Conservation (phyloP, 2,888 invertebrate species). For the Sabatieria punctata region DNA sequence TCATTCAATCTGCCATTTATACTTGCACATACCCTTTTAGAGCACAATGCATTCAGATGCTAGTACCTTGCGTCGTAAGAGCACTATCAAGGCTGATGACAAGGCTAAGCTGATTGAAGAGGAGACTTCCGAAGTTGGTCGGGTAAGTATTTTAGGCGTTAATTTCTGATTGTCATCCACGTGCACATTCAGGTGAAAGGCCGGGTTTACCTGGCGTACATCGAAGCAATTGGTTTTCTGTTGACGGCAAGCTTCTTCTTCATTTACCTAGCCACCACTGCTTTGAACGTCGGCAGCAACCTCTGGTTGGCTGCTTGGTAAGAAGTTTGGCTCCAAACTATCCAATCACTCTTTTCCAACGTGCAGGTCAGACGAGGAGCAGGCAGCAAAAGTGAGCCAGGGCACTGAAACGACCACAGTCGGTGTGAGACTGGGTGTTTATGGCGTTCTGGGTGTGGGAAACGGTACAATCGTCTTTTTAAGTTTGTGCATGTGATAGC, state of each 20-base stretch:
- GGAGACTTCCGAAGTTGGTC: constrained; percentile 74
- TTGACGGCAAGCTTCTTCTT: constrained; percentile 57
- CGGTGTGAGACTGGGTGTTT: constrained; percentile 35
- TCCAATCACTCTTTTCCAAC: too few relatives aligned
- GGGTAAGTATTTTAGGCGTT: too few relatives aligned
- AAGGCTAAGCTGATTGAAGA: constrained; percentile 52
- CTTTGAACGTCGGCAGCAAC: constrained; percentile 22
- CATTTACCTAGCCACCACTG: constrained; percentile 21
- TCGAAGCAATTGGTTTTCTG: constrained; percentile 61
- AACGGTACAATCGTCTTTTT: constrained; percentile 31
- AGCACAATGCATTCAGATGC: too few relatives aligned
- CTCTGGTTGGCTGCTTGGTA: constrained; percentile 29
- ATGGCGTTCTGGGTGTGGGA: constrained; percentile 34
- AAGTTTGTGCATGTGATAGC: too few relatives aligned
- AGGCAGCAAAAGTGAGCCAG: neutral
- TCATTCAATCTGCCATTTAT: too few relatives aligned
- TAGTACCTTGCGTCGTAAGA: too few relatives aligned
- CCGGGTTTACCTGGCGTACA: constrained; percentile 70
- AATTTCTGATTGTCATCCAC: too few relatives aligned
- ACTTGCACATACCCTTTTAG: too few relatives aligned
- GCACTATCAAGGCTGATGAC: constrained; percentile 14
- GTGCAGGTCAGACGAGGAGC: constrained; percentile 15
- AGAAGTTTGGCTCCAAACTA: too few relatives aligned
- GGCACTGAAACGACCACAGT: constrained; percentile 13
- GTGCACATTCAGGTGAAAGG: constrained; percentile 54